Base-by-base conservation (phyloP, 2,888 invertebrate species). In the Clistopyga incitator region DNA sequence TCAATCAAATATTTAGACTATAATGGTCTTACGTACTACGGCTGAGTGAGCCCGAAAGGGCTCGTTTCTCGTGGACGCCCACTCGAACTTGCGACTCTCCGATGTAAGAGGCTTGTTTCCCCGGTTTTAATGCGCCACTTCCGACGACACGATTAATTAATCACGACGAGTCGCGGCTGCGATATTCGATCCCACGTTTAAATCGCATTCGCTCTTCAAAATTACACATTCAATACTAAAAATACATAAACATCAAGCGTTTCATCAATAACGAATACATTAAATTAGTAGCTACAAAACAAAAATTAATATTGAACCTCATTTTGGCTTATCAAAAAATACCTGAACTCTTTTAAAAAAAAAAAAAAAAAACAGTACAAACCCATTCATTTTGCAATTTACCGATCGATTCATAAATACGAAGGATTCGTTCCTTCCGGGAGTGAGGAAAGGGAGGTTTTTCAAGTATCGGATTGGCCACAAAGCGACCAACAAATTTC, bases 1-100 rank as follows among this genome's bases (percentile, higher is more conserved):
- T 91, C 91, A 90, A 92, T 92, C 88, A 89, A 90, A 91, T 91
- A 90, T 89, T 90, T 88, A 91, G 86, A 84, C 86, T 85, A 88
- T 89, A 88, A 91, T 90, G 89, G 89, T 89, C 88, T 89, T 89
- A 88, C 85, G 86, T 86, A 84, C 84, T 84, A 88, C 84, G 87
- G 80, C 82, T 86, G 85, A 88, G 85, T 79, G 86, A 84, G 86
- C 79, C 81, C 85, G 85, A 86, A 89, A 88, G 87, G 88, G 88
- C 74, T 85, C 84, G 70, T 75, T 70, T 78, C 68, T 83, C 81
- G 70, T 64, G 47, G 45, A 59, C 45, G 47, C 47, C 61, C 18
- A 13, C 23, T 50, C 45, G 25, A 72, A 45, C 25, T 64, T 20
- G 47, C 15, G 59, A 68, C 79, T 84, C 77, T 79, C 83, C 42